These are phyloP conservation scores for Lordiphosa fenestrarum DNA, from an alignment of 2,888 invertebrate genomes.

Conservation along the genomic window DNA sequence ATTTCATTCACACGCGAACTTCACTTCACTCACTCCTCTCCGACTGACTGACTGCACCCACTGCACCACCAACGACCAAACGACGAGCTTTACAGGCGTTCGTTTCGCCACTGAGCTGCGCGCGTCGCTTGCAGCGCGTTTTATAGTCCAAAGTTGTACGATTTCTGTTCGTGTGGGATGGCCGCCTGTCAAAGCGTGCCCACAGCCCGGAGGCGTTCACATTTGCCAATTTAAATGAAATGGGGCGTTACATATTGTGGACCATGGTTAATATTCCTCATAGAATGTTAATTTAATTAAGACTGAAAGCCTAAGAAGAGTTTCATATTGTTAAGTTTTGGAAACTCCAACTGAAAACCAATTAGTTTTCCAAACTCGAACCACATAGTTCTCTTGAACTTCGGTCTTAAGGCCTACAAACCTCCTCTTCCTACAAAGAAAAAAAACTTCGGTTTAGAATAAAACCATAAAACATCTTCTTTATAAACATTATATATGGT, in stretches of 20 bases:
- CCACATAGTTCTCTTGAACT: too few species aligned
- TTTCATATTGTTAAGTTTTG: too few species aligned
- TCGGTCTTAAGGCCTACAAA: too few species aligned
- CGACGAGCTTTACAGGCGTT: slow-evolving; percentile 32
- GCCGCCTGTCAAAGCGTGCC: slow-evolving; percentile 2
- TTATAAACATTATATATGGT: too few species aligned
- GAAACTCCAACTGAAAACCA: too few species aligned
- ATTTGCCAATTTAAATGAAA: slow-evolving; percentile 4
- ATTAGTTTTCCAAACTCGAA: too few species aligned
- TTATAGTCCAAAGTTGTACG: slow-evolving; percentile 52
- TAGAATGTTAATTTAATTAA: background rate
- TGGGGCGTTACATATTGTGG: background rate
- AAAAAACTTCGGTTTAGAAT: too few species aligned
- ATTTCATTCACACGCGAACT: too few species aligned
- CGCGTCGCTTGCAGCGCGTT: slow-evolving; percentile 48
- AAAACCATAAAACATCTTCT: too few species aligned
- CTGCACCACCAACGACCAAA: slow-evolving; percentile 12
- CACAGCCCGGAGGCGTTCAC: slow-evolving; percentile 3
- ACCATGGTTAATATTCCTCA: background rate
- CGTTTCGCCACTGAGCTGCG: slow-evolving; percentile 50
- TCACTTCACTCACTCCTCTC: too few species aligned
- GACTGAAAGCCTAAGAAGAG: too few species aligned
- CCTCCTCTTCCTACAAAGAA: too few species aligned
- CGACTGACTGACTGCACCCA: background rate
- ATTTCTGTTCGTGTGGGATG: slow-evolving; percentile 13